These are phyloP conservation scores for Anguilla marmorata DNA, from an alignment of 2,797 vertebrate genomes.

Conservation along the genomic window DNA sequence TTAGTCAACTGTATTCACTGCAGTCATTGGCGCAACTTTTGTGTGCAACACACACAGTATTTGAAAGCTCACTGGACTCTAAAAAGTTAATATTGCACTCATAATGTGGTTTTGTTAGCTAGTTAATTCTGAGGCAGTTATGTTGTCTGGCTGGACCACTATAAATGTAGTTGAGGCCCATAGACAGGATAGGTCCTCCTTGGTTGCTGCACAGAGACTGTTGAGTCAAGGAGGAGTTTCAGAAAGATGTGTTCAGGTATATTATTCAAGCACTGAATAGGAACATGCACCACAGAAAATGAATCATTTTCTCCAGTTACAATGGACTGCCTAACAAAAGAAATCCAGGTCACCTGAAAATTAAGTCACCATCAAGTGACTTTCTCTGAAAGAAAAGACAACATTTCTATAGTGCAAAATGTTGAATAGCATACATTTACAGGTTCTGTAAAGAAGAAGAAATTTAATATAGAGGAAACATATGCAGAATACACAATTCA, in stretches of 20 bases:
- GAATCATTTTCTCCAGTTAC: neutral
- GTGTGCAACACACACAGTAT: neutral
- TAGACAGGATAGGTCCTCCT: neutral
- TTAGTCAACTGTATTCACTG: neutral
- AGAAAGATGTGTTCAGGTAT: neutral
- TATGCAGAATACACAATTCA: neutral
- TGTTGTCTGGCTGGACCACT: neutral
- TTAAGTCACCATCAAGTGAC: neutral
- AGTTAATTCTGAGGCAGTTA: neutral
- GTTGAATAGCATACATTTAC: neutral
- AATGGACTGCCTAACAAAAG: neutral
- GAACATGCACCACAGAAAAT: neutral
- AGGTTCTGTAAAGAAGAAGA: neutral
- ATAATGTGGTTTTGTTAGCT: neutral
- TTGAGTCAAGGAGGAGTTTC: neutral
- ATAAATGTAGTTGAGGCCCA: neutral
- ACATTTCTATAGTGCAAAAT: neutral
- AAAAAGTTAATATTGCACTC: neutral
- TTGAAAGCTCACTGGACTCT: neutral
- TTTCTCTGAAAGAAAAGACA: neutral
- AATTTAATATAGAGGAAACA: neutral
- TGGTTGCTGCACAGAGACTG: neutral
- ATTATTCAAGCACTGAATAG: neutral
- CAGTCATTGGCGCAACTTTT: neutral
- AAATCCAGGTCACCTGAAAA: neutral